These are phyloP conservation scores for Diabrotica virgifera DNA, from an alignment of 1,140 invertebrate genomes.

Conservation along the genomic window DNA sequence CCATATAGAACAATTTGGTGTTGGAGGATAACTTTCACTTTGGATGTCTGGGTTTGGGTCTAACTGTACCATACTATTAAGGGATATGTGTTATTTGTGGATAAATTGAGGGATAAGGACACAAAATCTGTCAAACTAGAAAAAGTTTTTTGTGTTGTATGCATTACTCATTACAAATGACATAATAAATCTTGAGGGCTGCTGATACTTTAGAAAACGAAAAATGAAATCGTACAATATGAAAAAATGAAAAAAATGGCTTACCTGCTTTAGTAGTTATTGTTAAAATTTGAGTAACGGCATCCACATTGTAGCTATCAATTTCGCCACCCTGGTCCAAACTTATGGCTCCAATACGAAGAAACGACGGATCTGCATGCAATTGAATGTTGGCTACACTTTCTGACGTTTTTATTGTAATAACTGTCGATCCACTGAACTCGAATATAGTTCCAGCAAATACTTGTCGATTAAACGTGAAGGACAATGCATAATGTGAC, in stretches of 20 bases:
- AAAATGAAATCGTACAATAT: no score
- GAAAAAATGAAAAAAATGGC: neutral
- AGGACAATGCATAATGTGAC: conserved; percentile 70
- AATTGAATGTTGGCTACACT: conserved; percentile 10
- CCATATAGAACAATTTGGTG: no score
- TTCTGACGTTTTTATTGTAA: conserved; percentile 5
- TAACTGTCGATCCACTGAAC: conserved; percentile 17
- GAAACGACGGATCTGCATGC: conserved; percentile 22
- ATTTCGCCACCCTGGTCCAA: neutral
- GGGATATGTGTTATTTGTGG: no score
- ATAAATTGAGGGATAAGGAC: no score
- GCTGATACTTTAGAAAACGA: no score
- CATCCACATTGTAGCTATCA: conserved; percentile 15
- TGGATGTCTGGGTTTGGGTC: no score
- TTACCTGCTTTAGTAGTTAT: neutral
- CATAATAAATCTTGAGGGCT: no score
- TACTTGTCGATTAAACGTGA: conserved; percentile 10
- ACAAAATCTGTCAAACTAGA: no score
- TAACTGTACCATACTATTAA: no score
- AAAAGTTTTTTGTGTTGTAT: no score
- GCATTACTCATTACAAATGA: no score
- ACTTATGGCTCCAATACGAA: conserved; percentile 14
- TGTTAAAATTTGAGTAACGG: conserved; percentile 23
- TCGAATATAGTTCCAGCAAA: conserved; percentile 13
- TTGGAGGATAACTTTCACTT: no score